phyloP scores from a whole-genome alignment of 2,797 vertebrate genomes.

The Peromyscus melanophrys region DNA sequence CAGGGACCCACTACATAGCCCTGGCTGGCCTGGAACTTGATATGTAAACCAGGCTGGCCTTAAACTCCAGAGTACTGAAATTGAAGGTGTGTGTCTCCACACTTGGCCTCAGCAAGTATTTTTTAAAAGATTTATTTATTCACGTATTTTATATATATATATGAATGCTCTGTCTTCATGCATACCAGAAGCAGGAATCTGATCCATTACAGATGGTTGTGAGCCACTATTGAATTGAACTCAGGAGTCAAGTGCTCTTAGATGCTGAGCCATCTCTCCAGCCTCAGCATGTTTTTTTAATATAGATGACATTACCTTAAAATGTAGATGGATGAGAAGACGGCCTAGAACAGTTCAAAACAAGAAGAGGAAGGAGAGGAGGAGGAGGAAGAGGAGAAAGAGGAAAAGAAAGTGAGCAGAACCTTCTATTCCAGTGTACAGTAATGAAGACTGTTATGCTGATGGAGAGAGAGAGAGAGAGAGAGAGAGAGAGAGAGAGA shows the following conservation, averaged over 20 bases:
- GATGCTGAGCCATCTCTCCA: not conserved
- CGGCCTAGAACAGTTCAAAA: not conserved
- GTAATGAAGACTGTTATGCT: not conserved
- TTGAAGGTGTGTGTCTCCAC: not conserved
- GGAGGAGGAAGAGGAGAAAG: not conserved
- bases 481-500: no score
- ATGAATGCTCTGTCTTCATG: not conserved
- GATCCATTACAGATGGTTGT: not conserved
- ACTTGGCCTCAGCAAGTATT: not conserved
- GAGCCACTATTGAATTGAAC: not conserved
- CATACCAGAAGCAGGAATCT: not conserved
- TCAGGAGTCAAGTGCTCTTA: not conserved
- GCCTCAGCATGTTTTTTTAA: not conserved
- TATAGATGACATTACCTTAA: constrained; percentile 9
- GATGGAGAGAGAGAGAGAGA: no score
- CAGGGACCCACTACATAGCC: not conserved
- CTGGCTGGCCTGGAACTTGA: not conserved
- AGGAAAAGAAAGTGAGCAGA: not conserved
- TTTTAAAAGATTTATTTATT: not conserved
- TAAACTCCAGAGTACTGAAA: not conserved
- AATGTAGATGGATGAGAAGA: not conserved
- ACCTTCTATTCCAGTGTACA: not conserved
- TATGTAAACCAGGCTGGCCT: not conserved
- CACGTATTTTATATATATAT: not conserved
- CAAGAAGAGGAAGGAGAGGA: no score